Evolutionary conservation across 2,888 invertebrate species (phyloP).

Genomic region (Spilosoma lubricipeda): DNA sequence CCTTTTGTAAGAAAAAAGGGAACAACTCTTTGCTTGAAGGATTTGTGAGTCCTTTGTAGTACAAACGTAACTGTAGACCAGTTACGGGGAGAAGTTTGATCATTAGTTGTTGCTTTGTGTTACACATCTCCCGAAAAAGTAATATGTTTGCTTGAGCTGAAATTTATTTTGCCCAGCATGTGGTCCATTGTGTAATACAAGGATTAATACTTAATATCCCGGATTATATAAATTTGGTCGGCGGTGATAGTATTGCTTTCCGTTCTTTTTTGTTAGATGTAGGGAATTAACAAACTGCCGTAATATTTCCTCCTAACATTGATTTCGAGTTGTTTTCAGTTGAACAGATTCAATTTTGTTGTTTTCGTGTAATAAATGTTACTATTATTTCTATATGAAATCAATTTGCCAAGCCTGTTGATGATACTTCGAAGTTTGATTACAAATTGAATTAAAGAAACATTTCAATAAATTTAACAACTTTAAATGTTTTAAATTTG

Average conservation of each 20-base stretch:
- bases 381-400: not conserved
- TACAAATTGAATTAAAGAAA: not conserved
- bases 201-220: not conserved
- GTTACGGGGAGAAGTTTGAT: not conserved
- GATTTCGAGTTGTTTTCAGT: not conserved
- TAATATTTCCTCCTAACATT: not conserved
- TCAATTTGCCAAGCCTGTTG: not conserved
- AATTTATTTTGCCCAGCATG: not conserved
- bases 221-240: not conserved
- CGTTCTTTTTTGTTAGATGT: not conserved
- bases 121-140: not conserved
- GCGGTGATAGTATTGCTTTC: not conserved
- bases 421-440: not conserved
- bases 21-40: not conserved
- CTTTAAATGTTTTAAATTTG: not conserved
- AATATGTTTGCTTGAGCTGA: not conserved
- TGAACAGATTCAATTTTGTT: too few relatives aligned
- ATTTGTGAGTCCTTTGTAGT: not conserved
- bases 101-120: not conserved
- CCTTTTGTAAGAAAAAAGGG: not conserved
- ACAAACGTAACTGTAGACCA: not conserved
- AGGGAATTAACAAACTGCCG: not conserved
- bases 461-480: not conserved
- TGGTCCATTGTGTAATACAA: not conserved
- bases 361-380: too few relatives aligned